These are phyloP conservation scores for Meda fulgida DNA, from an alignment of 2,797 vertebrate species.

Conservation along the genomic window DNA sequence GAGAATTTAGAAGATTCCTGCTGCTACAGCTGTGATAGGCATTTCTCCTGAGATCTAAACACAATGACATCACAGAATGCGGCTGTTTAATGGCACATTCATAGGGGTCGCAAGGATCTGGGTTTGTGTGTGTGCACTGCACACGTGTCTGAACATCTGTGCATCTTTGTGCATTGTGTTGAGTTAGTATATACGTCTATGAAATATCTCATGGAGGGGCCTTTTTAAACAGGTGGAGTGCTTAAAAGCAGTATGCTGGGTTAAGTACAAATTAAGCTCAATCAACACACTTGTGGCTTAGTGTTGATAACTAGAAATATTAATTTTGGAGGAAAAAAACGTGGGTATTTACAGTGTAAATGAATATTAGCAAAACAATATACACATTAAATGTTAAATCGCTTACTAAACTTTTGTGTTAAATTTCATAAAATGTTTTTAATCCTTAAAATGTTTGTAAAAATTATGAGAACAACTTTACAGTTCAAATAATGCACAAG, in stretches of 20 bases:
- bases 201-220: background rate
- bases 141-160: constrained; percentile 35
- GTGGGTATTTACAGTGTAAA: background rate
- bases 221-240: constrained; percentile 2
- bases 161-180: background rate
- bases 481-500: background rate
- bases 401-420: too few relatives aligned
- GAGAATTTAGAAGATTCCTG: background rate
- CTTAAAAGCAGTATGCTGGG: background rate
- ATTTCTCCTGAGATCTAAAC: constrained; percentile 52
- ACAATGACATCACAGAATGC: constrained; percentile 48
- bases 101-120: background rate
- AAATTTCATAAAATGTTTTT: too few relatives aligned
- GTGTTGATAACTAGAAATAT: background rate
- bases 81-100: constrained; percentile 13
- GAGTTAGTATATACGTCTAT: background rate
- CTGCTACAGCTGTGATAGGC: constrained; percentile 44
- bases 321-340: too few relatives aligned
- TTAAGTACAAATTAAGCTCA: background rate
- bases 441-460: background rate
- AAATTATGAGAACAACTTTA: background rate
- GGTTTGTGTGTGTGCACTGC: background rate
- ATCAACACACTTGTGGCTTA: background rate
- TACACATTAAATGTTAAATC: background rate
- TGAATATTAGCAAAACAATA: background rate